phyloP scores from a whole-genome alignment of 2,113 vertebrate species.

The Heliornis fulica region DNA sequence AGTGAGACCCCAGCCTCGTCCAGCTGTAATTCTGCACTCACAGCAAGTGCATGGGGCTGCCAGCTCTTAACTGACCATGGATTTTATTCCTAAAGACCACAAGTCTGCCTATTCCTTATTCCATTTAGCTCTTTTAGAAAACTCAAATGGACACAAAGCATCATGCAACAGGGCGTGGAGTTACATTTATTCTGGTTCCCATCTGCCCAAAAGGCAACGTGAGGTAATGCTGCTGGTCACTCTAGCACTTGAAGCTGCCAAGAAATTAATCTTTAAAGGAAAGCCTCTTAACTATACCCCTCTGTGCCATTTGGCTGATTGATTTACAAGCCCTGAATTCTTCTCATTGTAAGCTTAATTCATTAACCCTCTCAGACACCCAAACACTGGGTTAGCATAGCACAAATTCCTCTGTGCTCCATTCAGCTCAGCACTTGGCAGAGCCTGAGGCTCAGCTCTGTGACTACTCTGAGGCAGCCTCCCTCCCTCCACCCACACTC shows the following conservation, averaged over 20 bases:
- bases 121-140: not conserved
- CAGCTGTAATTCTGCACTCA: not conserved
- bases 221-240: slow-evolving; percentile 65
- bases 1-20: not conserved
- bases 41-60: not conserved
- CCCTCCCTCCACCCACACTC: not conserved
- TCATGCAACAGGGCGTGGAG: slow-evolving; percentile 43
- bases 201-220: slow-evolving; percentile 60
- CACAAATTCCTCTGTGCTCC: slow-evolving; percentile 33
- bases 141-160: slow-evolving; percentile 47
- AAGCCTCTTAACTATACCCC: slow-evolving; percentile 58
- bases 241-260: slow-evolving; percentile 56
- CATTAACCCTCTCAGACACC: slow-evolving; percentile 65
- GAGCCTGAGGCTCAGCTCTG: not conserved
- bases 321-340: slow-evolving; percentile 65
- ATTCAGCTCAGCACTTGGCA: not conserved
- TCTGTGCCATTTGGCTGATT: slow-evolving; percentile 39
- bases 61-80: not conserved
- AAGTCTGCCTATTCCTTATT: not conserved
- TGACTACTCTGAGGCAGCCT: not conserved
- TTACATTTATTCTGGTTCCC: slow-evolving; percentile 48
- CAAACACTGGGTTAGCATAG: slow-evolving; percentile 38
- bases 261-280: slow-evolving; percentile 64
- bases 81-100: not conserved
- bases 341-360: slow-evolving; percentile 58